These are phyloP conservation scores for Drosophila bunnanda DNA, from an alignment of 2,888 invertebrate species.

Conservation along the genomic window DNA sequence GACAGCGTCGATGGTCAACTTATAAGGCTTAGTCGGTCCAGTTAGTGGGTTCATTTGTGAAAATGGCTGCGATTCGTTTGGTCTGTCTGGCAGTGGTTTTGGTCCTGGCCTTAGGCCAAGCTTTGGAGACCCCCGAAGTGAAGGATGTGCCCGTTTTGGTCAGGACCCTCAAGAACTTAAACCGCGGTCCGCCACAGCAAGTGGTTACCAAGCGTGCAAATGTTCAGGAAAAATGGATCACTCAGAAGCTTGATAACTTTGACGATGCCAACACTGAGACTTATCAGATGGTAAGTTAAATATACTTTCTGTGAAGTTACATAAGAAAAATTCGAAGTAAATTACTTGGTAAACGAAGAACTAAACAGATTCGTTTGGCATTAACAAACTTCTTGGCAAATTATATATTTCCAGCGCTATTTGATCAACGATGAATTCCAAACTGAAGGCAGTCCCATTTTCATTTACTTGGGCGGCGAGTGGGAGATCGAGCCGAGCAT, in stretches of 20 bases:
- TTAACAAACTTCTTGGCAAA: neutral
- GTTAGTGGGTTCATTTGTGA: constrained; percentile 53
- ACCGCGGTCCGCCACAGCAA: constrained; percentile 84
- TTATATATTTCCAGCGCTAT: constrained; percentile 82
- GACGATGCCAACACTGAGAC: constrained; percentile 86
- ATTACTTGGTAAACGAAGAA: neutral
- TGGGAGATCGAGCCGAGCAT: constrained; percentile 87
- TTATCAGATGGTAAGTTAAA: constrained; percentile 85
- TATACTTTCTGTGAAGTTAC: neutral
- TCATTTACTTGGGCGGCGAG: constrained; percentile 89
- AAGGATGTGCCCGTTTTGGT: constrained; percentile 64
- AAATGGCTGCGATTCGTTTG: constrained; percentile 63
- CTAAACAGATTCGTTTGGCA: neutral
- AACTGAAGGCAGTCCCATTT: constrained; percentile 86
- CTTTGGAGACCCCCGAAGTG: constrained; percentile 30
- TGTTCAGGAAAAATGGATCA: constrained; percentile 84
- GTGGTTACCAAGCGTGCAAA: constrained; percentile 22
- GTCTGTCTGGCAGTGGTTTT: constrained; percentile 50
- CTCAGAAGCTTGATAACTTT: constrained; percentile 87
- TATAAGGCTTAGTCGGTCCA: constrained; percentile 27
- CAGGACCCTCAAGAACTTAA: constrained; percentile 58
- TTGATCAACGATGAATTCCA: constrained; percentile 85
- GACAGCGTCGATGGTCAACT: constrained; percentile 2
- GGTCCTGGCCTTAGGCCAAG: constrained; percentile 36
- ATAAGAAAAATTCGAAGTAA: neutral